Conservation (phyloP, 2,888 invertebrate genomes). For the Agrochola lota region DNA sequence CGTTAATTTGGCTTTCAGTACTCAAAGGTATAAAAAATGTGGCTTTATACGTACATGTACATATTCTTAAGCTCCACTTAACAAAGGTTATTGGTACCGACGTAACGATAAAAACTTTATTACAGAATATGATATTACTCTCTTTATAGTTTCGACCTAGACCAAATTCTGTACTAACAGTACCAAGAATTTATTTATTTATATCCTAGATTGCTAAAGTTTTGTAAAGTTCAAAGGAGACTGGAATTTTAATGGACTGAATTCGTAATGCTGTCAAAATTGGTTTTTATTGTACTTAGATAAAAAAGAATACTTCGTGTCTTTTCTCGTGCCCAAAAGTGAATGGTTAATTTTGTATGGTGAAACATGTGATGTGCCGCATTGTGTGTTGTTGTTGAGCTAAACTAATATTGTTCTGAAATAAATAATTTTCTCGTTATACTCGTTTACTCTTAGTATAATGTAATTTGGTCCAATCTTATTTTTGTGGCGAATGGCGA, state of each 20-base stretch:
- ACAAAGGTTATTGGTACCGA: constrained; percentile 7
- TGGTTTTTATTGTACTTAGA: constrained; percentile 24
- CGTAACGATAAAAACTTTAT: constrained; percentile 28
- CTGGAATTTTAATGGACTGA: constrained; percentile 3
- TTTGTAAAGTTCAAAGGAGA: constrained; percentile 9
- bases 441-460: neutral
- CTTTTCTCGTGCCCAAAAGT: neutral
- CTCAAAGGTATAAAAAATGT: neutral
- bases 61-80: constrained; percentile 2
- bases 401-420: neutral
- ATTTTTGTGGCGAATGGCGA: too few relatives aligned
- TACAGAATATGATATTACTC: constrained; percentile 17
- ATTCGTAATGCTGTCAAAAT: neutral
- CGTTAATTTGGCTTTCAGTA: neutral
- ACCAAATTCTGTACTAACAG: constrained; percentile 4
- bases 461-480: neutral
- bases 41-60: neutral
- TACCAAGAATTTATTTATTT: constrained; percentile 8
- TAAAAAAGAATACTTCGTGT: neutral
- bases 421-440: neutral
- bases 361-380: neutral
- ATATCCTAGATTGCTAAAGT: constrained; percentile 23
- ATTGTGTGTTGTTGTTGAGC: neutral
- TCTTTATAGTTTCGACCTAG: constrained; percentile 5
- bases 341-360: neutral